Base-by-base conservation (phyloP, 2,888 invertebrate species). In the Eilema sororculum region DNA sequence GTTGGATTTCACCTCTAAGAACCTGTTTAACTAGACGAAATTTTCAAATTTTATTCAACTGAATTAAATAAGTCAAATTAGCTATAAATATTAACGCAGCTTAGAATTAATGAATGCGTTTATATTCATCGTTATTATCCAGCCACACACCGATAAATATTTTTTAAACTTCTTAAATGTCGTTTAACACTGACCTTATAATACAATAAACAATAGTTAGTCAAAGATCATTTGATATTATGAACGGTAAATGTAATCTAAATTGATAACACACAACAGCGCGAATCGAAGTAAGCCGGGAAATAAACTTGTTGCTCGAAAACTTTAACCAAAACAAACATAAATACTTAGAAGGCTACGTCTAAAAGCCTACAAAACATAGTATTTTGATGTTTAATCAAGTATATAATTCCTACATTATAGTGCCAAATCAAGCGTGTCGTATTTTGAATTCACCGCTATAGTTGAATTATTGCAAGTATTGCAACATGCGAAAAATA, bases 401-500 rank as follows among this genome's bases (percentile, higher is more conserved):
- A n/a, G 52, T 52, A 52, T n/a, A 20, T 52, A n/a, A n/a, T n/a
- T 52, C 9, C 52, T 52, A 5, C 9, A 52, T 20, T n/a, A 52
- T 20, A 52, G 52, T n/a, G 52, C 52, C 52, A n/a, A 52, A 52
- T n/a, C 20, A 46, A 46, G 8, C 52, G n/a, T 52, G 52, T 52
- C 20, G 52, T 3, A 20, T 52, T 52, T 52, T n/a, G 20, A 52
- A n/a, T 9, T 52, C 52, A 20, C 52, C 52, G 52, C 33, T 37
- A 37, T 33, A 28, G 28, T 28, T 28, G 5, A 20, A 2, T 20
- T 33, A 12, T 33, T 28, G 24, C n/a, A 52, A 25, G 28, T 52
- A 64, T 64, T 64, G 64, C 52, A 56, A 56, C 52, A 65, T 56
- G n/a, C 25, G 52, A 65, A 30, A 65, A 65, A 56, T 30, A 52